Conservation (phyloP, 2,888 invertebrate species). For the Tachystola acroxantha region DNA sequence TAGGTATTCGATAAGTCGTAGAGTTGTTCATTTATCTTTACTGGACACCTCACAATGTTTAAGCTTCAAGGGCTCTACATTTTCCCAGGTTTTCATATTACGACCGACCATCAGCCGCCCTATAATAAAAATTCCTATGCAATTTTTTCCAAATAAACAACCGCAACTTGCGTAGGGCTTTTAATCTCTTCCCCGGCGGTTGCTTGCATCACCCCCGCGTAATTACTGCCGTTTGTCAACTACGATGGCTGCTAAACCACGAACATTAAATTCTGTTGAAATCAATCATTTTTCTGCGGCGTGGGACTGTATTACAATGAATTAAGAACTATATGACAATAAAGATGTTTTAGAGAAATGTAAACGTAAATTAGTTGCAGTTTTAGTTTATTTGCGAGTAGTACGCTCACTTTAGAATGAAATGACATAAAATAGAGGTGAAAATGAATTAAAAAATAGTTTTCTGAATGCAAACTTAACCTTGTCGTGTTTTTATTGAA, state of each 20-base stretch:
- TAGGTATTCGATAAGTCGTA: too few relatives aligned
- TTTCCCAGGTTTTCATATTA: too few relatives aligned
- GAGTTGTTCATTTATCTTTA: too few relatives aligned
- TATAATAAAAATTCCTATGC: constrained; percentile 11
- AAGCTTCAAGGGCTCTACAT: too few relatives aligned
- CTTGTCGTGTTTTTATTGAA: constrained; percentile 10
- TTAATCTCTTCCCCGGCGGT: constrained; percentile 10
- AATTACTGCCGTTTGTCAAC: constrained; percentile 4
- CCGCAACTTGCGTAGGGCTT: constrained; percentile 14
- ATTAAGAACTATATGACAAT: not conserved
- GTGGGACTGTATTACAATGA: not conserved
- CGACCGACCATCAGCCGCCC: constrained; percentile 3
- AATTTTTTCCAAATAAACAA: constrained; percentile 11
- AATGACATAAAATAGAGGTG: too few relatives aligned
- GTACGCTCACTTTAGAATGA: not conserved
- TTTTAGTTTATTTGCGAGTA: not conserved
- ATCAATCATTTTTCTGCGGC: not conserved
- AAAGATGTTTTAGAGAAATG: too few relatives aligned
- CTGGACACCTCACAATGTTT: too few relatives aligned
- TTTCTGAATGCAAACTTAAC: not conserved
- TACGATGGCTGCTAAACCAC: not conserved
- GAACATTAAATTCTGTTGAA: not conserved
- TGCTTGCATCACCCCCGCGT: constrained; percentile 8
- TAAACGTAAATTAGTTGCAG: not conserved
- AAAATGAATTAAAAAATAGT: too few relatives aligned